Conservation (phyloP, 2,888 invertebrate genomes). For the Agriotes lineatus region DNA sequence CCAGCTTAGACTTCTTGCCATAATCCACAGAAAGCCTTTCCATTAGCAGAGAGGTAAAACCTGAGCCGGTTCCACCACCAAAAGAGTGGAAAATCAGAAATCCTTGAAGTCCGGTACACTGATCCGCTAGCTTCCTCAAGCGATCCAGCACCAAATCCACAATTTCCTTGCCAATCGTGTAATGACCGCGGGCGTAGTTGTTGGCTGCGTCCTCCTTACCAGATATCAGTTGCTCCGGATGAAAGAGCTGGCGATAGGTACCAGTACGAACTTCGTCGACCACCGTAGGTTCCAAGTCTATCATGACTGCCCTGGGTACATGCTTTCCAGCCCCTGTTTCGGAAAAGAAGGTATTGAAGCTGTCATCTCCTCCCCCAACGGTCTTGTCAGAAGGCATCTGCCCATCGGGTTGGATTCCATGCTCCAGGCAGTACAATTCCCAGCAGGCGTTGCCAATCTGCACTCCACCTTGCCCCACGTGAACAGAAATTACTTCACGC, state of each 20-base stretch:
- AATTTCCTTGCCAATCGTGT: conserved; percentile 82
- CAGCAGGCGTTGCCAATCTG: conserved; percentile 85
- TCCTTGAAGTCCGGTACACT: conserved; percentile 71
- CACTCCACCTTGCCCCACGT: conserved; percentile 85
- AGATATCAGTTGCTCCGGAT: conserved; percentile 85
- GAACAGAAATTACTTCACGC: conserved; percentile 85
- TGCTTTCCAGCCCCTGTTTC: conserved; percentile 86
- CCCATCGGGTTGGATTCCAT: conserved; percentile 73
- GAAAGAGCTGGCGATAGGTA: conserved; percentile 78
- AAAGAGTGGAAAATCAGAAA: conserved; percentile 76
- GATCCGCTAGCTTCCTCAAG: conserved; percentile 75
- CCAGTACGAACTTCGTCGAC: conserved; percentile 77
- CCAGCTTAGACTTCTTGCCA: conserved; percentile 54
- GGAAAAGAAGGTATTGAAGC: conserved; percentile 77
- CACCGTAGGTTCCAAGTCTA: conserved; percentile 87
- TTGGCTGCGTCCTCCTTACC: conserved; percentile 90
- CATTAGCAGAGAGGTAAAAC: conserved; percentile 72
- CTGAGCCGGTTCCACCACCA: conserved; percentile 73
- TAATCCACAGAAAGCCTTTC: conserved; percentile 24
- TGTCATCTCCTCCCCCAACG: conserved; percentile 62
- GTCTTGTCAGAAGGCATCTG: conserved; percentile 68
- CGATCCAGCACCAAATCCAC: conserved; percentile 77
- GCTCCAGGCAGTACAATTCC: conserved; percentile 83
- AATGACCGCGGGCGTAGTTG: conserved; percentile 87
- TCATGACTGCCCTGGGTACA: conserved; percentile 85